Evolutionary conservation across 2,888 invertebrate genomes (phyloP).

Genomic region (Luperina testacea): DNA sequence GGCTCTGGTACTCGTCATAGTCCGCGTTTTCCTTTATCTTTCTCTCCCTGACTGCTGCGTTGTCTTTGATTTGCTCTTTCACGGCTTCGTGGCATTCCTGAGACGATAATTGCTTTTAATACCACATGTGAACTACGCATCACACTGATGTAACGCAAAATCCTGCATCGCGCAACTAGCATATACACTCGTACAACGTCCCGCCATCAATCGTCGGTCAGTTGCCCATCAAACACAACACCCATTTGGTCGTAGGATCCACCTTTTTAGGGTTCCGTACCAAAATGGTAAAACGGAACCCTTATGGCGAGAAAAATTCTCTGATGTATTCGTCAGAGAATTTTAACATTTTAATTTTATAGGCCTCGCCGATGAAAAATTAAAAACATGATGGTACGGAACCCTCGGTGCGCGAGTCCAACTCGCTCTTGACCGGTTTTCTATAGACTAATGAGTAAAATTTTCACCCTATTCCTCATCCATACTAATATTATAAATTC

Average conservation of each 20-base stretch:
- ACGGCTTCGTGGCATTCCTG: conserved; percentile 81
- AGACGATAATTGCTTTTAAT: neutral
- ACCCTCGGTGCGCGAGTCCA: no score
- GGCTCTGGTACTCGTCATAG: conserved; percentile 72
- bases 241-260: neutral
- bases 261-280: neutral
- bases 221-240: neutral
- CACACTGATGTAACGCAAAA: neutral
- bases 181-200: no score
- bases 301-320: no score
- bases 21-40: conserved; percentile 46
- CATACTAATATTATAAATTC: no score
- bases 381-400: no score
- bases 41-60: conserved; percentile 66
- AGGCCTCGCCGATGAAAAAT: no score
- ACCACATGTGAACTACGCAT: neutral
- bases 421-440: neutral
- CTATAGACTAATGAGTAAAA: neutral
- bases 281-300: no score
- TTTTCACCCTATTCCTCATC: neutral
- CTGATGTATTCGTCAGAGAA: no score
- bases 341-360: no score
- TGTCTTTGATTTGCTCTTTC: conserved; percentile 81
- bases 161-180: neutral
- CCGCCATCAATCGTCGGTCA: neutral